These are phyloP conservation scores for Hyles euphorbiae DNA, from an alignment of 1,140 invertebrate genomes.

Conservation along the genomic window DNA sequence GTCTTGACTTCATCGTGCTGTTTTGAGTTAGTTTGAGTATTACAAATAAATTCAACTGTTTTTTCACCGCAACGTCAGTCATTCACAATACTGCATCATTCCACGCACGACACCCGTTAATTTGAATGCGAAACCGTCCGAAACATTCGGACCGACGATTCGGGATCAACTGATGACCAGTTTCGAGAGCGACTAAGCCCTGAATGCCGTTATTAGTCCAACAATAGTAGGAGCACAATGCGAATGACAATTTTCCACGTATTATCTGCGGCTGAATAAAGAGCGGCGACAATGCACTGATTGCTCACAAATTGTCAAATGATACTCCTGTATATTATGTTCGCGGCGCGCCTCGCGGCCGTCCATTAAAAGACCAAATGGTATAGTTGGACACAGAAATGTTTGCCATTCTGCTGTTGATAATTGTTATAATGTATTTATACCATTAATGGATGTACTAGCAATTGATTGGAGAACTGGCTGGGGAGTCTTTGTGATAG, in stretches of 20 bases:
- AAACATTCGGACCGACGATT: slow-evolving; percentile 23
- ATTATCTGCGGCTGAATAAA: slow-evolving; percentile 73
- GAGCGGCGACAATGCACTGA: slow-evolving; percentile 71
- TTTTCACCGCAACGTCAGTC: background rate
- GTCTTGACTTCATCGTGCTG: background rate
- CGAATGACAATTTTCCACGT: slow-evolving; percentile 70
- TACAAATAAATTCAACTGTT: no score
- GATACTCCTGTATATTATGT: slow-evolving; percentile 71
- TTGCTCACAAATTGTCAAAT: slow-evolving; percentile 75
- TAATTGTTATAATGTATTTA: no score
- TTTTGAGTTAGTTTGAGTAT: no score
- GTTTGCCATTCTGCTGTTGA: background rate
- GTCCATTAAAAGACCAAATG: slow-evolving; percentile 50
- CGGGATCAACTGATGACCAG: slow-evolving; percentile 53
- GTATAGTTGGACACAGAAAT: slow-evolving; percentile 4
- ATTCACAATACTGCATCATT: no score
- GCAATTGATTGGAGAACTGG: no score
- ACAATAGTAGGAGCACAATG: slow-evolving; percentile 64
- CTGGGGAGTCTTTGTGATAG: no score
- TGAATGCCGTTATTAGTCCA: slow-evolving; percentile 68
- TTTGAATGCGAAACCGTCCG: background rate
- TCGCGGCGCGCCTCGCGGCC: slow-evolving; percentile 52
- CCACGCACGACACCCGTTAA: no score
- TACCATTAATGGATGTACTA: no score
- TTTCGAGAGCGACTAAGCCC: slow-evolving; percentile 54